A percentile compares a stretch with the other conserved stretches of the same genome.
Evolutionary conservation across 2,797 vertebrate species (phyloP).

Genomic region (Mallotus villosus): DNA sequence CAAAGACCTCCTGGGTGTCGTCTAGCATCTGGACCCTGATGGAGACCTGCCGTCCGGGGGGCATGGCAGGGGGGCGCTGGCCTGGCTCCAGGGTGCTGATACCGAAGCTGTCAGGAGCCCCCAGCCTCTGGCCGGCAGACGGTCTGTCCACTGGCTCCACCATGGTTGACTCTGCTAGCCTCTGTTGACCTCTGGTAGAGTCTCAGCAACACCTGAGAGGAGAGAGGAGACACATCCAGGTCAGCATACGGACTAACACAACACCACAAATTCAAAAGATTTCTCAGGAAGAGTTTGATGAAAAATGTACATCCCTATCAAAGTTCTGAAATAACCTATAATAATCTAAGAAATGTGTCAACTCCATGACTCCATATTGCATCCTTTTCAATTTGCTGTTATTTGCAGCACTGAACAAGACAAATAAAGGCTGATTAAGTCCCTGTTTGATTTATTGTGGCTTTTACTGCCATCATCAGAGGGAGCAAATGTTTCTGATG

Average conservation of each 20-base stretch:
- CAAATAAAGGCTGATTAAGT: too few relatives aligned
- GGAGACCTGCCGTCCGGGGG: constrained; percentile 84
- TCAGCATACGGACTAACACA: not conserved
- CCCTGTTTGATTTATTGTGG: too few relatives aligned
- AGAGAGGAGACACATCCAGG: not conserved
- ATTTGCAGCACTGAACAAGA: not conserved
- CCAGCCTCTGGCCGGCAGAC: constrained; percentile 85
- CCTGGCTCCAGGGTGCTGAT: constrained; percentile 95
- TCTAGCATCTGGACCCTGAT: constrained; percentile 94
- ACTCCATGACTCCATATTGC: too few relatives aligned
- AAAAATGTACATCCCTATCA: not conserved
- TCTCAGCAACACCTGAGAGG: not conserved
- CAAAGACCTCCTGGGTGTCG: constrained; percentile 92
- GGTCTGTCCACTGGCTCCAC: constrained; percentile 87
- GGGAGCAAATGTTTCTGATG: not conserved
- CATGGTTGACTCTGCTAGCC: constrained; percentile 67
- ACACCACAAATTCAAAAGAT: not conserved
- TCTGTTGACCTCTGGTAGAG: not conserved
- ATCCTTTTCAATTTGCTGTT: not conserved
- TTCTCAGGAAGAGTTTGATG: not conserved
- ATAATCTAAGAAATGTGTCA: not conserved
- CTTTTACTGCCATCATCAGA: too few relatives aligned
- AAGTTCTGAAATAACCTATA: not conserved
- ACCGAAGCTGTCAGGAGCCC: constrained; percentile 87
- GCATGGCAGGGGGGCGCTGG: constrained; percentile 78